phyloP scores from a whole-genome alignment of 2,888 invertebrate species.

The Schizaphis graminum region DNA sequence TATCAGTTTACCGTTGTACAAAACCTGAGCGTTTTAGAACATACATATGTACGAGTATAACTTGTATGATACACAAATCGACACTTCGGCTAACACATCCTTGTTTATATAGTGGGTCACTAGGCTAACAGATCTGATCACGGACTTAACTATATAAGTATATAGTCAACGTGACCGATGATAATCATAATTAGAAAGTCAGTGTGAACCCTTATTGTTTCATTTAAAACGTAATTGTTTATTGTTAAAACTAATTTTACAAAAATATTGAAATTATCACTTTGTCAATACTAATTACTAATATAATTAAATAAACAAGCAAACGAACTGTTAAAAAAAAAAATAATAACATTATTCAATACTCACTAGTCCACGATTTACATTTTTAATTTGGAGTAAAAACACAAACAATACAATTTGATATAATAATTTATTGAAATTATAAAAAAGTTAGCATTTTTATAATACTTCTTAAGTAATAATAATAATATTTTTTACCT shows the following conservation, averaged over 20 bases:
- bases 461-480: neutral
- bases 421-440: neutral
- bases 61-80: constrained; percentile 47
- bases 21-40: constrained; percentile 34
- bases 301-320: neutral
- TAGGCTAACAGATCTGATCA: constrained; percentile 60
- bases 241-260: neutral
- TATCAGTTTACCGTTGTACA: constrained; percentile 41
- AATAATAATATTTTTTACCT: constrained; percentile 73
- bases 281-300: too few species aligned
- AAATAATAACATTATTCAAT: neutral
- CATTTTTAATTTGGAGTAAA: neutral
- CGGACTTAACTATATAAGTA: constrained; percentile 29
- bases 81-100: constrained; percentile 49
- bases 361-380: neutral
- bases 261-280: neutral
- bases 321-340: neutral
- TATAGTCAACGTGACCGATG: constrained; percentile 44
- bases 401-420: neutral
- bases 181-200: constrained; percentile 61
- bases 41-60: neutral
- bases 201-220: constrained; percentile 34
- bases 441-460: neutral
- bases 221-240: constrained; percentile 1
- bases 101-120: constrained; percentile 64